These are phyloP conservation scores for Zalophus californianus DNA, from an alignment of 2,797 vertebrate species.

Conservation along the genomic window DNA sequence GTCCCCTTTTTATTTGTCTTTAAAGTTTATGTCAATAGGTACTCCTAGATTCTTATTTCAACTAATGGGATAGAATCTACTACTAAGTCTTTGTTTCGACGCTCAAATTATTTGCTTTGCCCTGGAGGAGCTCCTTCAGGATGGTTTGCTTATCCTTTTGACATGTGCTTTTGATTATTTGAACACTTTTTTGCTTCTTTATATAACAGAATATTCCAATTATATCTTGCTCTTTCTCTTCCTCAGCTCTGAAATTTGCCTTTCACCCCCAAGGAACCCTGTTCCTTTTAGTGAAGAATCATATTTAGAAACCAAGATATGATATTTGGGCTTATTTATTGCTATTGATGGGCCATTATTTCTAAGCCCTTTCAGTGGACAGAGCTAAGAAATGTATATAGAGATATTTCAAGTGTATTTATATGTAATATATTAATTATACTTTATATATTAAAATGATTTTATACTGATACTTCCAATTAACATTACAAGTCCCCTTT, in stretches of 20 bases:
- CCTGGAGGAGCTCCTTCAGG: not conserved
- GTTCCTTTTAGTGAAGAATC: not conserved
- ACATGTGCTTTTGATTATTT: not conserved
- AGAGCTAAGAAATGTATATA: not conserved
- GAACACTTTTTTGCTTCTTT: not conserved
- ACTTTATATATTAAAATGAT: not conserved
- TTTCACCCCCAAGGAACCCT: not conserved
- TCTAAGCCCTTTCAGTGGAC: not conserved
- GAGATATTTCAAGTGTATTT: constrained; percentile 23
- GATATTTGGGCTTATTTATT: not conserved
- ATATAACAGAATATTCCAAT: not conserved
- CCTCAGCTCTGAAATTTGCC: not conserved
- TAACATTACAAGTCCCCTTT: not conserved
- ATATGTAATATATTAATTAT: not conserved
- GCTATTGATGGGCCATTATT: not conserved
- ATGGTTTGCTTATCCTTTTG: not conserved
- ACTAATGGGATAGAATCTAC: not conserved
- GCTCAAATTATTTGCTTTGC: not conserved
- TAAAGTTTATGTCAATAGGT: not conserved
- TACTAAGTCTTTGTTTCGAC: not conserved
- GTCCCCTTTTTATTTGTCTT: not conserved
- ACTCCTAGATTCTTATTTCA: not conserved
- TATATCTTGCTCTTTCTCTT: constrained; percentile 1
- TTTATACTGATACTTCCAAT: not conserved
- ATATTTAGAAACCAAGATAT: not conserved